phyloP scores from a whole-genome alignment of 2,797 vertebrate genomes.

The Halcyon chelicuti region DNA sequence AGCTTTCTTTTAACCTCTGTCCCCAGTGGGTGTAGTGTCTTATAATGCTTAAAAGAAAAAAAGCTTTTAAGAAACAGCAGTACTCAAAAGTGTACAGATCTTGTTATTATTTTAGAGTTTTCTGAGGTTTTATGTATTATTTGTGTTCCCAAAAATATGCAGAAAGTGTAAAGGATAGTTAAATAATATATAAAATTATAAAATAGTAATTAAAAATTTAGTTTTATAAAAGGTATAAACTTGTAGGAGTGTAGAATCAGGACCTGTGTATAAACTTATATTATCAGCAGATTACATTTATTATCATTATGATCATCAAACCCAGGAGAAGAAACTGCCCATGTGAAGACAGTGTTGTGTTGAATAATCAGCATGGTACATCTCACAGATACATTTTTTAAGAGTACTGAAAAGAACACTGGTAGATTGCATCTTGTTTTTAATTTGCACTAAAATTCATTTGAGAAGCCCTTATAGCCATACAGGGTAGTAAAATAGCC shows the following conservation, averaged over 20 bases:
- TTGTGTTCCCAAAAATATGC: not conserved
- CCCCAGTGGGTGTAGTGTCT: not conserved
- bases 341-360: fast-evolving
- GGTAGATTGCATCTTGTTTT: not conserved
- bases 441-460: not conserved
- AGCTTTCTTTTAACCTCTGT: not conserved
- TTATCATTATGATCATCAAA: not conserved
- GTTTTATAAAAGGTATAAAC: not conserved
- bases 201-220: not conserved
- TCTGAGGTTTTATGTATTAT: not conserved
- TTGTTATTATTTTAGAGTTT: not conserved
- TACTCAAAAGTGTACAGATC: not conserved
- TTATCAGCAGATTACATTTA: not conserved
- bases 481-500: not conserved
- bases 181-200: not conserved
- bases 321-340: not conserved
- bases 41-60: not conserved
- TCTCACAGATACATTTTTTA: not conserved
- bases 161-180: not conserved
- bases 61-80: not conserved
- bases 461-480: not conserved
- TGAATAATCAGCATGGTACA: not conserved
- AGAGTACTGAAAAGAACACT: not conserved
- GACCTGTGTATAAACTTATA: not conserved
- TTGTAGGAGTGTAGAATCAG: not conserved